These are phyloP conservation scores for Gymnopithys bicolor DNA, from an alignment of 2,797 vertebrate genomes.

Conservation along the genomic window DNA sequence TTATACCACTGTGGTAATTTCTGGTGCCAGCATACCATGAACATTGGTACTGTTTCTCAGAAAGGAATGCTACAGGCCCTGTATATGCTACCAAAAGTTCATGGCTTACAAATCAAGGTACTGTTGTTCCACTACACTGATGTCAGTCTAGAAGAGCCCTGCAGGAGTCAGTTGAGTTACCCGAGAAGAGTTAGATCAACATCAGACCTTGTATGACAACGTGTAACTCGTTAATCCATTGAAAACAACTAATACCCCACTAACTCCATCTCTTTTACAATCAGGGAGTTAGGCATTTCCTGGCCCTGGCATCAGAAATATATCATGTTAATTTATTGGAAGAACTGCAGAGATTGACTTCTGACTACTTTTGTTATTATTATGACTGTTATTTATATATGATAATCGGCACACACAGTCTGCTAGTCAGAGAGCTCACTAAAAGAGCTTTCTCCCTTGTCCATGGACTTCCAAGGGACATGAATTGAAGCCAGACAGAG, in stretches of 20 bases:
- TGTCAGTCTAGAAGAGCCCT: neutral
- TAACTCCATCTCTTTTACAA: neutral
- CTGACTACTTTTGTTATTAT: neutral
- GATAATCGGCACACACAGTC: neutral
- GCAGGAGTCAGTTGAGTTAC: neutral
- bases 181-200: neutral
- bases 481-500: neutral
- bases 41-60: neutral
- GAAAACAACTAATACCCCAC: neutral
- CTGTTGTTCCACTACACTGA: neutral
- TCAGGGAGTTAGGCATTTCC: neutral
- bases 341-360: neutral
- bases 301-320: neutral
- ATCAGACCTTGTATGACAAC: neutral
- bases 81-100: neutral
- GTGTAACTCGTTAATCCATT: neutral
- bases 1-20: conserved; percentile 10
- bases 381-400: neutral
- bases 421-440: neutral
- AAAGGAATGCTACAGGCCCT: neutral
- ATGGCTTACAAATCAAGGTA: neutral
- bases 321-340: neutral
- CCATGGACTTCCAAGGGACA: neutral
- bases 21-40: neutral
- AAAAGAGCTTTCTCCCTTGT: neutral